Evolutionary conservation across 2,113 vertebrate genomes (phyloP), one percentile per base, ranked within the genome.

Genomic region (Crotalus tigris): DNA sequence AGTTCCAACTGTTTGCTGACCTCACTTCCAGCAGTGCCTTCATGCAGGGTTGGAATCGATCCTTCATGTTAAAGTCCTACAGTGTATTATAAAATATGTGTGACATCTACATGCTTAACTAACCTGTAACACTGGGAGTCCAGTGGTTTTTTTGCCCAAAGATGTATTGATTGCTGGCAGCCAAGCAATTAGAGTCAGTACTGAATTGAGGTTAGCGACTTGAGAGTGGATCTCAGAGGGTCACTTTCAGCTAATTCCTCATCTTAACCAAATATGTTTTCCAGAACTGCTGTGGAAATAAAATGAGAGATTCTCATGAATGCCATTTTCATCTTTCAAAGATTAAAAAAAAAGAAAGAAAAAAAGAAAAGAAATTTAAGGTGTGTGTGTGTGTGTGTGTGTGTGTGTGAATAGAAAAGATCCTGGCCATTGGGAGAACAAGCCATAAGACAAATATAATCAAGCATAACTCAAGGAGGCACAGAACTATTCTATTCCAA

Each of bases 1-100:
- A 85, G 19, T 57, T 93, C 88, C 57, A 90, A 26, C 69, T 39
- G 92, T 93, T 93, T 90, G 44, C 55, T 93, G 88, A 93, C 88
- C 88, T 93, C 3, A 3, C 69, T 85, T 85, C 88, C 55, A 86
- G 88, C 29, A 39, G 29, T 88, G 49, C 59, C 21, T 90, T 85
- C 13, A 24, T 29, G 59, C 44, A 33, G 29, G 11, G 44, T 61
- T 90, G 88, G 33, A 93, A n/a, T 90, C 46, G 53, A 53, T 93
- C 55, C 44, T 19, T 21, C 1, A 81, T 85, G n/a, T 21, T 85
- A 29, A 90, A 69, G 26, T 44, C n/a, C 92, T 85, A 51, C 9
- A 61, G 9, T 26, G 11, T 57, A 59, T 85, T 92, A 61, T 89
- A 85, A 51, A 51, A 29, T 39, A 55, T 61, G 88, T 90, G 75